These are phyloP conservation scores for Eueides isabella DNA, from an alignment of 1,140 invertebrate species.

Conservation along the genomic window DNA sequence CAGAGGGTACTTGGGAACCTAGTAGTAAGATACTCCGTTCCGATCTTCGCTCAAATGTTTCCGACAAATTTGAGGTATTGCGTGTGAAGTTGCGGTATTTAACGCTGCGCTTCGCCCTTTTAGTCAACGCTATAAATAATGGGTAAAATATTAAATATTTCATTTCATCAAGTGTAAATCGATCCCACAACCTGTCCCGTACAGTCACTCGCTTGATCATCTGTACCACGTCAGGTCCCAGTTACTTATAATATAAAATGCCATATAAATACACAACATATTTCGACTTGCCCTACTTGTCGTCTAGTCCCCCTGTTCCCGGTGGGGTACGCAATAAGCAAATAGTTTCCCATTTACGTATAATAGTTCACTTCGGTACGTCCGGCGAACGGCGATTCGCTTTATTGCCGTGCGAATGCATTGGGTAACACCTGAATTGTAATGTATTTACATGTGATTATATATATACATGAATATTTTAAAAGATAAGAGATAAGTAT, in stretches of 20 bases:
- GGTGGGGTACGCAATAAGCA: constrained; percentile 46
- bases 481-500: neutral
- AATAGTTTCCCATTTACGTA: constrained; percentile 48
- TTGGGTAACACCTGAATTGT: constrained; percentile 25
- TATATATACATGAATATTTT: neutral
- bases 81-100: too few species aligned
- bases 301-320: constrained; percentile 25
- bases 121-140: too few species aligned
- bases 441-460: neutral
- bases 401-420: constrained; percentile 44
- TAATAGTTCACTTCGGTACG: constrained; percentile 39
- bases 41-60: too few species aligned
- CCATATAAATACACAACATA: neutral
- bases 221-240: too few species aligned
- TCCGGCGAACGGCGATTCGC: constrained; percentile 42
- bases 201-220: too few species aligned
- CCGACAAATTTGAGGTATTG: too few species aligned
- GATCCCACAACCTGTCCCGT: too few species aligned
- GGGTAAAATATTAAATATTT: too few species aligned
- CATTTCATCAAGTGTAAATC: too few species aligned
- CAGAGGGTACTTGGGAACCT: too few species aligned
- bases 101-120: too few species aligned
- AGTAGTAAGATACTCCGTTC: too few species aligned
- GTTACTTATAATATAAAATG: neutral
- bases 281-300: constrained; percentile 6